Percentiles rank a stretch among this genome's conserved stretches.
These are phyloP conservation scores for Cephus runcator DNA, from an alignment of 2,888 invertebrate species.

Conservation along the genomic window DNA sequence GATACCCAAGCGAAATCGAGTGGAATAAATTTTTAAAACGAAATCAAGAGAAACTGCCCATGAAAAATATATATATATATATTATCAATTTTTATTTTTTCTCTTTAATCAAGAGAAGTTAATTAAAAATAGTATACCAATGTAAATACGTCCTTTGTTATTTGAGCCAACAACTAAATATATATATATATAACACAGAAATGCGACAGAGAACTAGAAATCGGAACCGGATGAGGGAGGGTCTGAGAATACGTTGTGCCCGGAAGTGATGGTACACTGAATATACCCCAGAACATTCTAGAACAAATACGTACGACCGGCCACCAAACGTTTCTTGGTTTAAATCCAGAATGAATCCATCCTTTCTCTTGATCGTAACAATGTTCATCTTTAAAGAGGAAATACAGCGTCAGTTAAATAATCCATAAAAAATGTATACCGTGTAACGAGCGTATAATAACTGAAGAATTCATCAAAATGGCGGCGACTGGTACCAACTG, in stretches of 20 bases:
- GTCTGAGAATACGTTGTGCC: background rate
- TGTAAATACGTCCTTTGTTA: background rate
- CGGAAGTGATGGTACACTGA: background rate
- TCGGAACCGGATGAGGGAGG: slow-evolving; percentile 46
- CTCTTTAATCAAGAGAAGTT: background rate
- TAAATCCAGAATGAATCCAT: background rate
- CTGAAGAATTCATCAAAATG: background rate
- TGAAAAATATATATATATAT: background rate
- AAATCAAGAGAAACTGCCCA: background rate
- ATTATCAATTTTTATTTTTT: background rate
- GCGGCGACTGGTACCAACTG: background rate
- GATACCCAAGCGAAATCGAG: background rate
- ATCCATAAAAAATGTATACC: background rate
- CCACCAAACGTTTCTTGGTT: background rate
- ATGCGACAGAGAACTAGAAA: slow-evolving; percentile 46
- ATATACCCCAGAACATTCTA: background rate
- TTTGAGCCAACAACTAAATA: slow-evolving; percentile 15
- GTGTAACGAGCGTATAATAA: background rate
- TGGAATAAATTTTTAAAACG: background rate
- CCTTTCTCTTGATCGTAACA: background rate
- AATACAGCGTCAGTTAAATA: background rate
- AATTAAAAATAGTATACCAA: background rate
- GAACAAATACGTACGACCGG: background rate
- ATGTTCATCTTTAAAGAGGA: background rate
- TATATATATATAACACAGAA: slow-evolving; percentile 13